Evolutionary conservation across 1,140 invertebrate genomes (phyloP).

Genomic region (Trachymyrmex cornetzi): DNA sequence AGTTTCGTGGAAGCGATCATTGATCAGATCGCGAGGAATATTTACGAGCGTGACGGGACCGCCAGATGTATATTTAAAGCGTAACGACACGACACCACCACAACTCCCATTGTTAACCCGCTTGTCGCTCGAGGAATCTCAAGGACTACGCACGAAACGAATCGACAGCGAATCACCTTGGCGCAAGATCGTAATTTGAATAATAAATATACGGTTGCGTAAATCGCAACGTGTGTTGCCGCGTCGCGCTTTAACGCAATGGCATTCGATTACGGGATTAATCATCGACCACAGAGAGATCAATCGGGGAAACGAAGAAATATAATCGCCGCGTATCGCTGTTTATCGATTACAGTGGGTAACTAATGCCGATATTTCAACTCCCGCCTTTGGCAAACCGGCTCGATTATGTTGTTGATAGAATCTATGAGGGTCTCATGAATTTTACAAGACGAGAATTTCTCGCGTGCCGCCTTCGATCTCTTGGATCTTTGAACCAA

Average conservation of each 20-base stretch:
- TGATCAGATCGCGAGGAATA: slow-evolving; percentile 47
- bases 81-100: slow-evolving; percentile 12
- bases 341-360: slow-evolving; percentile 30
- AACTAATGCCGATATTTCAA: slow-evolving; percentile 48
- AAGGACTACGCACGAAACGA: slow-evolving; percentile 29
- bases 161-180: slow-evolving; percentile 16
- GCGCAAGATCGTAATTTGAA: slow-evolving; percentile 30
- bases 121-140: slow-evolving; percentile 26
- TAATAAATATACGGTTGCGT: slow-evolving; percentile 32
- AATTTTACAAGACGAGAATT: slow-evolving; percentile 66
- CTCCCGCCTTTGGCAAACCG: slow-evolving; percentile 7
- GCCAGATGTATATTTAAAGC: slow-evolving; percentile 2
- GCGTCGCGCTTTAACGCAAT: neutral
- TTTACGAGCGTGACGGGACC: slow-evolving; percentile 40
- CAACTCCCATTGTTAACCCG: neutral
- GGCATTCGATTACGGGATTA: slow-evolving; percentile 16
- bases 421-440: slow-evolving; percentile 65
- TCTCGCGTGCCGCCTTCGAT: neutral
- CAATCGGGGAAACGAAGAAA: neutral
- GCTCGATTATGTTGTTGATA: slow-evolving; percentile 49
- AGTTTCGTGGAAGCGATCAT: slow-evolving; percentile 43
- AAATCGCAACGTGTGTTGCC: neutral
- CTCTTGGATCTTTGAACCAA: slow-evolving; percentile 21
- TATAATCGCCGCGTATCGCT: neutral
- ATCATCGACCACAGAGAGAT: neutral